Evolutionary conservation across 2,113 vertebrate species (phyloP), one percentile per base, ranked within the genome.

Genomic region (Hippocampus zosterae): DNA sequence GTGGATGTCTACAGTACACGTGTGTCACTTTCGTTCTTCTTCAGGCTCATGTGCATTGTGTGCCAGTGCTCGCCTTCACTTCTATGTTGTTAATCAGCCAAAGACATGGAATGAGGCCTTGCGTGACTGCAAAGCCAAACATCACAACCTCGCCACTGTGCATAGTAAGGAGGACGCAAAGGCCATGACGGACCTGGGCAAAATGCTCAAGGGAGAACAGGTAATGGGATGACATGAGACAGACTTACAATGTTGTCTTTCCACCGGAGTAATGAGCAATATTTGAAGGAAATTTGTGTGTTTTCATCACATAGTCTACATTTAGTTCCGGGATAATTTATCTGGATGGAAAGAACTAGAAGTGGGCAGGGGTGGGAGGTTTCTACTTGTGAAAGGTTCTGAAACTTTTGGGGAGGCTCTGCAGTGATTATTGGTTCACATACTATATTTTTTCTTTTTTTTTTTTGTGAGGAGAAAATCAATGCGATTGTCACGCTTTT

Each of bases 121-220:
- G 56, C 53, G 21, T 16, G 53, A 73, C 71, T 78, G 76, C 76
- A 78, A 71, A 67, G 40, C 44, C 1, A 44, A 40, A 2, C n/a
- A 73, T 50, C 44, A 27, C 5, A 56, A 78, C 71, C 68, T 73
- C 25, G 76, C 64, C 37, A 40, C 62, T 10, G 53, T 74, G 3
- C 25, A 68, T 11, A 40, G 18, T 42, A 2, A 42, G 68, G 57
- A 71, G 18, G 68, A 73, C 2, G 23, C 55, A 16, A 41, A 33
- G 10, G 3, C 21, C 40, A 59, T 78, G 6, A 56, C 29, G 21
- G 12, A 73, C 25, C 8, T 6, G 2, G 37, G 13, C 61, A 18
- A 16, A 16, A 48, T 77, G 52, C 69, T 0, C 16, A 9, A 2
- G 15, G 9, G 13, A 55, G 18, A 29, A 29, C 25, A 50, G 64